Conservation (phyloP, 2,888 invertebrate species). For the Cyclophora albipunctata region DNA sequence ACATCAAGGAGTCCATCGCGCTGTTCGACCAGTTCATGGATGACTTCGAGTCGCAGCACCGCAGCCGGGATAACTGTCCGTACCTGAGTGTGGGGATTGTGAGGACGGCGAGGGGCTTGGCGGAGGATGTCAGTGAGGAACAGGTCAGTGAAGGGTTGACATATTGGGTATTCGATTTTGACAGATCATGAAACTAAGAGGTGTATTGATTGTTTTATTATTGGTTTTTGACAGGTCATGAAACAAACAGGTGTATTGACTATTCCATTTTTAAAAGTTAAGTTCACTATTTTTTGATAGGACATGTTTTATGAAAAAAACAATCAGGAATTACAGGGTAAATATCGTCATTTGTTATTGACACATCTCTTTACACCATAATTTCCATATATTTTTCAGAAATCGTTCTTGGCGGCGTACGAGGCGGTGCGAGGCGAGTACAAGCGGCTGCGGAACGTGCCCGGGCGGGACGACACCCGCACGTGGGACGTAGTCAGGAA, state of each 20-base stretch:
- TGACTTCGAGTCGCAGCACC: constrained; percentile 80
- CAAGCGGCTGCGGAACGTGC: constrained; percentile 81
- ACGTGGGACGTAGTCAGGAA: constrained; percentile 88
- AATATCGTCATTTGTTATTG: too few species aligned
- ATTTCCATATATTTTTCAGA: constrained; percentile 30
- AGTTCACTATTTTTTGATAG: too few species aligned
- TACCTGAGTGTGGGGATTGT: constrained; percentile 79
- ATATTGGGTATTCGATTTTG: too few species aligned
- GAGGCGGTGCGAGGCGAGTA: constrained; percentile 79
- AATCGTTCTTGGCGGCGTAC: constrained; percentile 79
- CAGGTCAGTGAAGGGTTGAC: constrained; percentile 34
- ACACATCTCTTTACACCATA: too few species aligned
- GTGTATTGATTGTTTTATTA: too few species aligned
- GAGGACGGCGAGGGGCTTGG: constrained; percentile 66
- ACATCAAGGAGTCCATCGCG: constrained; percentile 83
- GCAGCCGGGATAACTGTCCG: constrained; percentile 80
- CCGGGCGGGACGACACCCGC: constrained; percentile 66
- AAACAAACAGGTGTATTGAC: too few species aligned
- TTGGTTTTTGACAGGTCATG: too few species aligned
- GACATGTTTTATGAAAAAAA: too few species aligned
- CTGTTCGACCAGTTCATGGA: constrained; percentile 83
- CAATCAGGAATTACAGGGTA: too few species aligned
- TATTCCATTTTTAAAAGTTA: too few species aligned
- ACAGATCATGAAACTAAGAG: too few species aligned
- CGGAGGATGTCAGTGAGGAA: constrained; percentile 44